Conservation (phyloP, 2,797 vertebrate genomes). For the Hydrolagus colliei region DNA sequence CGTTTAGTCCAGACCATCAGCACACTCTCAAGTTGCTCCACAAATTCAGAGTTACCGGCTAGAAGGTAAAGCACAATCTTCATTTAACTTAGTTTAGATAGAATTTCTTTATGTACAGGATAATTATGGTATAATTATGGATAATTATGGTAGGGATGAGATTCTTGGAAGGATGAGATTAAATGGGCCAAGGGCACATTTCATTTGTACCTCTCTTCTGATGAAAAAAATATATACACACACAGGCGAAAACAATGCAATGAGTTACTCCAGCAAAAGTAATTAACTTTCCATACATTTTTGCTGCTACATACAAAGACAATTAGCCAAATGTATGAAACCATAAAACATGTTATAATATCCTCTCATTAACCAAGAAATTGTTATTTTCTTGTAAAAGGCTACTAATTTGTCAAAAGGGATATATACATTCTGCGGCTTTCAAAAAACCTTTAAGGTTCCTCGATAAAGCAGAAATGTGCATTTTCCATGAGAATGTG, state of each 20-base stretch:
- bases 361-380: background rate
- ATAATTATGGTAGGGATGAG: too few species aligned
- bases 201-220: too few species aligned
- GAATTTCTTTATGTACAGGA: too few species aligned
- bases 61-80: constrained; percentile 34
- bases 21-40: constrained; percentile 59
- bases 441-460: background rate
- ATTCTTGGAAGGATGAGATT: too few species aligned
- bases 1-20: constrained; percentile 61
- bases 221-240: too few species aligned
- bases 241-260: too few species aligned
- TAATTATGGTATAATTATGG: too few species aligned
- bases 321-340: background rate
- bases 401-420: background rate
- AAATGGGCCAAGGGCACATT: too few species aligned
- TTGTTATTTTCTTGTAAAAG: background rate
- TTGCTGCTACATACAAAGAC: background rate
- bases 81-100: background rate
- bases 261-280: background rate
- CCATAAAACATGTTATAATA: background rate
- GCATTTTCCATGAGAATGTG: background rate
- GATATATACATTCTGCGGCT: background rate
- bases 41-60: constrained; percentile 63
- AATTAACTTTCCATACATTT: background rate
- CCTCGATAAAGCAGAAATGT: background rate